These are phyloP conservation scores for Tauraco erythrolophus DNA, from an alignment of 2,113 vertebrate species.

Conservation along the genomic window DNA sequence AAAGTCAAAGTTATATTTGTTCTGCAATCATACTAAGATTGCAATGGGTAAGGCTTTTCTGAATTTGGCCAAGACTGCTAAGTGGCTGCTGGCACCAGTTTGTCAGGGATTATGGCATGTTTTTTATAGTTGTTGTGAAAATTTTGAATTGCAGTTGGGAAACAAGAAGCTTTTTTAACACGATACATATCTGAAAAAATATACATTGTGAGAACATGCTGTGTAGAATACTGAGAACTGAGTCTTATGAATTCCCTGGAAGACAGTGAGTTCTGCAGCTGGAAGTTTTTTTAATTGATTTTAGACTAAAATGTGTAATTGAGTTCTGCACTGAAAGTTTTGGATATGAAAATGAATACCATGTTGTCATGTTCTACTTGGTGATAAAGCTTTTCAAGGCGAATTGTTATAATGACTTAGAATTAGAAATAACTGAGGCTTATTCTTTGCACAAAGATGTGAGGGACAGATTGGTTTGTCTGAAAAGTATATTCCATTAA, in stretches of 20 bases:
- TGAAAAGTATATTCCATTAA: neutral
- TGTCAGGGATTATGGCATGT: slow-evolving; percentile 35
- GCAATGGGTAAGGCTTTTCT: neutral
- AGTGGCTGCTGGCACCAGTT: slow-evolving; percentile 38
- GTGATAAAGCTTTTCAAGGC: neutral
- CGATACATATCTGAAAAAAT: slow-evolving; percentile 31
- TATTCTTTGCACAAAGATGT: neutral
- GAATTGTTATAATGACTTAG: neutral
- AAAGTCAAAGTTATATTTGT: slow-evolving; percentile 33
- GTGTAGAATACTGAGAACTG: neutral
- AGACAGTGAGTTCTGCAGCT: neutral
- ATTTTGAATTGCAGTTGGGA: slow-evolving; percentile 54
- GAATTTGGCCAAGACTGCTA: slow-evolving; percentile 49
- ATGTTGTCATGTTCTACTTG: neutral
- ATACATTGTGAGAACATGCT: neutral
- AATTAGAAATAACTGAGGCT: neutral
- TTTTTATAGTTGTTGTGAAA: slow-evolving; percentile 61
- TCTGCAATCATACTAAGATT: neutral
- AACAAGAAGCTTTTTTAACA: slow-evolving; percentile 56
- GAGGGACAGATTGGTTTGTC: neutral
- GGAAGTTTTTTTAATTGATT: neutral
- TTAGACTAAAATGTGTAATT: neutral
- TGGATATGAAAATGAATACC: neutral
- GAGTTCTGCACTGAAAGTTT: neutral
- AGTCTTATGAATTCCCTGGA: neutral